phyloP scores from a whole-genome alignment of 2,888 invertebrate species.

The Luperina nickerlii region DNA sequence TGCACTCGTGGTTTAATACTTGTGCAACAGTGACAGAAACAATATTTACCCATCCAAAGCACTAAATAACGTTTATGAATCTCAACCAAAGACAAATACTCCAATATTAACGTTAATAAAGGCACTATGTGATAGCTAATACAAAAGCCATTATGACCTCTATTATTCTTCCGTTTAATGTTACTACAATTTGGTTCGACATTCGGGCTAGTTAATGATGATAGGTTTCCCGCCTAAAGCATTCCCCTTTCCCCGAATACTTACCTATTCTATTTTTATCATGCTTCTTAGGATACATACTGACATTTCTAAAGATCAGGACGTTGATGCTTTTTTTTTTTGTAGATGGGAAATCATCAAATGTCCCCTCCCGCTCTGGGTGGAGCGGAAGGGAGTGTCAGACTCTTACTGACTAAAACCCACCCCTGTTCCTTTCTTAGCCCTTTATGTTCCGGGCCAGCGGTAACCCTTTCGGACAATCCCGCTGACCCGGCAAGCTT shows the following conservation, averaged over 20 bases:
- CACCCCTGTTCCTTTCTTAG: too few species aligned
- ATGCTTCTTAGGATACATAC: slow-evolving; percentile 33
- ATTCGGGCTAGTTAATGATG: slow-evolving; percentile 46
- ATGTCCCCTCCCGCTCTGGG: too few species aligned
- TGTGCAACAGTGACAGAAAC: too few species aligned
- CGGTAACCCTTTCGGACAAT: too few species aligned
- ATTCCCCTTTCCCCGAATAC: slow-evolving; percentile 41
- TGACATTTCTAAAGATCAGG: slow-evolving; percentile 35
- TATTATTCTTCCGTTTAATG: slow-evolving; percentile 50
- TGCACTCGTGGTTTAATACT: neutral
- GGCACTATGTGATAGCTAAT: slow-evolving; percentile 31
- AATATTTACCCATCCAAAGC: neutral
- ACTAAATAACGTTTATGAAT: neutral
- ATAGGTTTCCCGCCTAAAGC: slow-evolving; percentile 52
- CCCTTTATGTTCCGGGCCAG: too few species aligned
- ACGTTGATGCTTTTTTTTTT: slow-evolving; percentile 14
- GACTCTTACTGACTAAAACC: too few species aligned
- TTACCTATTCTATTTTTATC: slow-evolving; percentile 60
- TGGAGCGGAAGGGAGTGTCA: too few species aligned
- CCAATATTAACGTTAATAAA: slow-evolving; percentile 14
- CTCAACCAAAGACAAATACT: neutral
- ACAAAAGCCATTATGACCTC: slow-evolving; percentile 48
- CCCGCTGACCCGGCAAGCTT: too few species aligned
- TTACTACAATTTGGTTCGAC: slow-evolving; percentile 45
- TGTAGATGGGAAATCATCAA: too few species aligned